phyloP scores from a whole-genome alignment of 1,140 invertebrate species.

The Paramacrobiotus metropolitanus region DNA sequence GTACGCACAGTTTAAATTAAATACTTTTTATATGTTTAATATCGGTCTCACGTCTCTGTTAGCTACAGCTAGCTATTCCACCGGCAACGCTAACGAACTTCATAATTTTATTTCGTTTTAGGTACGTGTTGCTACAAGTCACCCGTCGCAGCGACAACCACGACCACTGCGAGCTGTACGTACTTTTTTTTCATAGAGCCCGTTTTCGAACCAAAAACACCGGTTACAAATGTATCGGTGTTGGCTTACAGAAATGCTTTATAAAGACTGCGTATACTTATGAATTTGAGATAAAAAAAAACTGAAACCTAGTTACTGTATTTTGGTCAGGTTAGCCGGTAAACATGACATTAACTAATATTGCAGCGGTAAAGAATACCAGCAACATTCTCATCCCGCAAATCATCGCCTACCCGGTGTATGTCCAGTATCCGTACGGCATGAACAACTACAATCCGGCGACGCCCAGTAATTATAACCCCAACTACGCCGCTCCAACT shows the following conservation, averaged over 20 bases:
- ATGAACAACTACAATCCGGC: not conserved
- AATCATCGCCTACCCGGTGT: not conserved
- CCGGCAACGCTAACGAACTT: no score
- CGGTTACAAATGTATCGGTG: no score
- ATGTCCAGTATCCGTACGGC: not conserved
- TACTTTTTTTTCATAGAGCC: no score
- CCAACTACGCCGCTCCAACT: not conserved
- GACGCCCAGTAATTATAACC: not conserved
- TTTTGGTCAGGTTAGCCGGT: not conserved
- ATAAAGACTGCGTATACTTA: no score
- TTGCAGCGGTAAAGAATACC: not conserved
- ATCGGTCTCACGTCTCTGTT: not conserved
- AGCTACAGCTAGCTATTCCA: no score
- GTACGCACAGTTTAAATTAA: not conserved
- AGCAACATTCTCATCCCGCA: not conserved
- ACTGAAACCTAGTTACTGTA: no score
- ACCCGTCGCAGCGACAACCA: not conserved
- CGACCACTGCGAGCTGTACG: not conserved
- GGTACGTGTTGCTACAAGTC: not conserved
- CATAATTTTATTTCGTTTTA: not conserved
- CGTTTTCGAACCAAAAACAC: no score
- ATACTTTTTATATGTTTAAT: not conserved
- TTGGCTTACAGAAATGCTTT: no score
- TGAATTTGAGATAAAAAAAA: no score
- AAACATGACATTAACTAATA: not conserved